Conservation (phyloP, 1,140 invertebrate genomes). For the Bombus superbus region DNA sequence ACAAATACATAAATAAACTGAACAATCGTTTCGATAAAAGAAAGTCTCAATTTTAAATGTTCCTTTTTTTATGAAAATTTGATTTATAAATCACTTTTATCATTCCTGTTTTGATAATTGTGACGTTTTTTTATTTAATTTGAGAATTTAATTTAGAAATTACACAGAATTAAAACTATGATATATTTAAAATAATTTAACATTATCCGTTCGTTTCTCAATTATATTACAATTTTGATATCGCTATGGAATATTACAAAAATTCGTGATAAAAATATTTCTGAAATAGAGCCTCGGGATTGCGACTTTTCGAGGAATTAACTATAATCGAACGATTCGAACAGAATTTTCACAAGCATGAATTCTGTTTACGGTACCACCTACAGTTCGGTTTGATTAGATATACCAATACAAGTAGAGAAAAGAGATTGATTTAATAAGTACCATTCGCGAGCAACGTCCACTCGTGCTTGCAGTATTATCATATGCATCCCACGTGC, state of each 20-base stretch:
- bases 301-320: neutral
- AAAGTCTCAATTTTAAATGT: neutral
- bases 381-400: slow-evolving; percentile 44
- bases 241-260: neutral
- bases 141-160: neutral
- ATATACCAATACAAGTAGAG: slow-evolving; percentile 36
- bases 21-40: neutral
- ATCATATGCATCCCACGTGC: slow-evolving; percentile 37
- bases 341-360: neutral
- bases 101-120: neutral
- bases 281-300: neutral
- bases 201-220: neutral
- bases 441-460: slow-evolving; percentile 50
- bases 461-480: slow-evolving; percentile 39
- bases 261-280: neutral
- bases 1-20: neutral
- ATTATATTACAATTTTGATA: neutral
- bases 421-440: slow-evolving; percentile 52
- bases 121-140: neutral
- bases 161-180: neutral
- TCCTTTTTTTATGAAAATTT: neutral
- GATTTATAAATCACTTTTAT: neutral
- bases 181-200: neutral
- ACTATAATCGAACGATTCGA: neutral
- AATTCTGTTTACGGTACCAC: slow-evolving; percentile 47